Evolutionary conservation across 2,113 vertebrate species (phyloP).

Genomic region (Scolopax mira): DNA sequence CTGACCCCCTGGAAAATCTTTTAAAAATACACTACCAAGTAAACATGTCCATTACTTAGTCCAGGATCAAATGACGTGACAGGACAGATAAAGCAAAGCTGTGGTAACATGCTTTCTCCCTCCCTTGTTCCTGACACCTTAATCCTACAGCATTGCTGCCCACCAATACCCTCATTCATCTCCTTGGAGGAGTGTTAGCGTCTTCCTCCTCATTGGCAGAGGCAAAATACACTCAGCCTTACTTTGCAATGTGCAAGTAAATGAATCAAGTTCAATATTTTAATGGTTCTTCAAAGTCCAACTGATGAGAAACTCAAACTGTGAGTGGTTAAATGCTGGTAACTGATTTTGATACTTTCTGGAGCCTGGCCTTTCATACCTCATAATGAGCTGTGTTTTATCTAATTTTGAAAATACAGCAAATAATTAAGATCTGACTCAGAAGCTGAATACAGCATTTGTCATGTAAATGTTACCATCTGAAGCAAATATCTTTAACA

Average conservation of each 20-base stretch:
- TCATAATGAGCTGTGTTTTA: not conserved
- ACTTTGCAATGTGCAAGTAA: not conserved
- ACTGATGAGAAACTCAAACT: not conserved
- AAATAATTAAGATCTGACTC: not conserved
- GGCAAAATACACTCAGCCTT: not conserved
- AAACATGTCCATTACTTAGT: not conserved
- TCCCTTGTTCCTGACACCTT: not conserved
- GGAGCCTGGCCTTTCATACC: not conserved
- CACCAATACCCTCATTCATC: fast-evolving
- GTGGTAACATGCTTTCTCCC: not conserved
- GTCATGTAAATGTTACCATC: not conserved
- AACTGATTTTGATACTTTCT: not conserved
- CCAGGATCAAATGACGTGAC: not conserved
- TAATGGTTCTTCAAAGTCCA: not conserved
- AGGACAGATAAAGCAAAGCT: not conserved
- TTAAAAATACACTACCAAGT: not conserved
- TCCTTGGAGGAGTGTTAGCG: not conserved
- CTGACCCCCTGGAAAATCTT: not conserved
- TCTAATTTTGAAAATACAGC: not conserved
- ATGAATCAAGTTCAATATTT: not conserved
- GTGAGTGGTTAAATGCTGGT: not conserved
- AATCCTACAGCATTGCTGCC: not conserved
- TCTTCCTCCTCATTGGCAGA: not conserved
- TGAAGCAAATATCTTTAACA: not conserved
- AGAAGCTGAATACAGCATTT: not conserved